phyloP scores from a whole-genome alignment of 2,888 invertebrate genomes.

The Vandiemenella viatica region DNA sequence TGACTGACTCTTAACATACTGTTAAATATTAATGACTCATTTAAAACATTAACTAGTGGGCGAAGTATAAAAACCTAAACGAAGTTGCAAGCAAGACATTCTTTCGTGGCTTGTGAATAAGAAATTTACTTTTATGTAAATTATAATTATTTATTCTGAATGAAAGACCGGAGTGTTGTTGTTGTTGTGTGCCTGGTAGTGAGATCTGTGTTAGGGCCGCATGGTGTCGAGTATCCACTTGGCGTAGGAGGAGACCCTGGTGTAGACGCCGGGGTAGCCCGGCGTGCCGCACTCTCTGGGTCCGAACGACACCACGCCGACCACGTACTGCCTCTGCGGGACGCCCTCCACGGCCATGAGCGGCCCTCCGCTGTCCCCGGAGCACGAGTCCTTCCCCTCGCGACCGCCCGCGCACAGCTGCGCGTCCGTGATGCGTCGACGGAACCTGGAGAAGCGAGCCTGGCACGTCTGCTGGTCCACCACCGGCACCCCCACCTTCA shows the following conservation, averaged over 20 bases:
- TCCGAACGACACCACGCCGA: not conserved
- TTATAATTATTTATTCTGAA: too few species aligned
- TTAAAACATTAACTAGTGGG: too few species aligned
- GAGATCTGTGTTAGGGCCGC: too few species aligned
- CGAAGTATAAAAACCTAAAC: too few species aligned
- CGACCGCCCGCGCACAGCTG: conserved; percentile 56
- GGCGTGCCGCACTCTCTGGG: not conserved
- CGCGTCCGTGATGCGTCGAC: conserved; percentile 30
- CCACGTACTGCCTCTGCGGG: not conserved
- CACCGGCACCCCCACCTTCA: conserved; percentile 42
- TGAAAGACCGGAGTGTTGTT: too few species aligned
- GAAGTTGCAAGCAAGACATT: too few species aligned
- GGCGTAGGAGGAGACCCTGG: not conserved
- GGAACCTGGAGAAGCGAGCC: conserved; percentile 37
- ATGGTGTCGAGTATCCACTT: not conserved
- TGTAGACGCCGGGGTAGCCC: not conserved
- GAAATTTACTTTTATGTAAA: too few species aligned
- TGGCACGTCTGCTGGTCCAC: conserved; percentile 33
- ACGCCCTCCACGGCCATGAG: not conserved
- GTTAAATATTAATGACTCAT: too few species aligned
- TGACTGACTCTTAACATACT: too few species aligned
- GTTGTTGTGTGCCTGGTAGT: too few species aligned
- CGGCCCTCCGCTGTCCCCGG: not conserved
- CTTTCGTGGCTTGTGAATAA: too few species aligned
- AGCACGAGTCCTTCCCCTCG: not conserved